Conservation (phyloP, 2,797 vertebrate species). For the Mormyrops attenuatus region DNA sequence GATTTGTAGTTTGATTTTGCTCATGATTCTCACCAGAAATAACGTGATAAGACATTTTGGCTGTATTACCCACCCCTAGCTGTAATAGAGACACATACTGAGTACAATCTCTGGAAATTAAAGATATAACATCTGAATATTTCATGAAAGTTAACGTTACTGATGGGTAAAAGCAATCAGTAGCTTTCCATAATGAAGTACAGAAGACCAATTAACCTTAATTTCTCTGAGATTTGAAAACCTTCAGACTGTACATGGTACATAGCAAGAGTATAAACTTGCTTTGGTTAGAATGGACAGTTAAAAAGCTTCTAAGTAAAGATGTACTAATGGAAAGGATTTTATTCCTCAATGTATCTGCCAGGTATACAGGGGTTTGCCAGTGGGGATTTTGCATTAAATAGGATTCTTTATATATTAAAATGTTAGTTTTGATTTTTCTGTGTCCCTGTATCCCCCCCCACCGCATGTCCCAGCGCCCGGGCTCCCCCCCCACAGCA, state of each 20-base stretch:
- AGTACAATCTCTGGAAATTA: not conserved
- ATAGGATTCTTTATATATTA: not conserved
- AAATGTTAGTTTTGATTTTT: not conserved
- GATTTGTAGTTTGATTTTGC: no score
- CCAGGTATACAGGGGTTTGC: not conserved
- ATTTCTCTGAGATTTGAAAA: not conserved
- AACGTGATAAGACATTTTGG: not conserved
- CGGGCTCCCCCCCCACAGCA: not conserved
- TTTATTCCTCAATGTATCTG: not conserved
- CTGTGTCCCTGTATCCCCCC: no score
- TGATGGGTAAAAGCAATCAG: not conserved
- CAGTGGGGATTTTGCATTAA: not conserved
- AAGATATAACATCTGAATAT: not conserved
- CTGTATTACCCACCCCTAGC: not conserved
- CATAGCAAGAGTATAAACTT: not conserved
- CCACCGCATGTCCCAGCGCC: no score
- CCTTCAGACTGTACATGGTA: not conserved
- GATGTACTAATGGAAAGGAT: not conserved
- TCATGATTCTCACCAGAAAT: not conserved
- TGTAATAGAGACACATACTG: not conserved
- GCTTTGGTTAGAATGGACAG: not conserved
- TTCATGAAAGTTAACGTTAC: not conserved
- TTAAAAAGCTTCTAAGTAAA: not conserved
- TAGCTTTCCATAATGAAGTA: not conserved
- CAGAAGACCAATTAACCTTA: not conserved